Base-by-base conservation (phyloP, 2,797 vertebrate species). In the Sebastes itinus region DNA sequence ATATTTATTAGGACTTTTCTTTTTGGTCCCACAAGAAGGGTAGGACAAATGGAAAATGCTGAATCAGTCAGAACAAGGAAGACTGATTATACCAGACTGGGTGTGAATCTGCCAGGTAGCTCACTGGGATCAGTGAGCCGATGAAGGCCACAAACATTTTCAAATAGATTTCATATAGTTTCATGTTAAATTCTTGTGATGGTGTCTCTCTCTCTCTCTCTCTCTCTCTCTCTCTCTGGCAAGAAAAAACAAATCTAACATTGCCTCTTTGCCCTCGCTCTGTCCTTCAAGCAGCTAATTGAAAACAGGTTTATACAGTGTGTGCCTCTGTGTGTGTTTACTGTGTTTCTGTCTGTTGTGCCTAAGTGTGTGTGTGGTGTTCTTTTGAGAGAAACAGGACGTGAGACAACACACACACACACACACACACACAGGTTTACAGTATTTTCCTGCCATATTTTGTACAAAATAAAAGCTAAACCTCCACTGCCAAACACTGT, bases 251-350 rank as follows among this genome's bases (percentile, higher is more conserved):
- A 77, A 73, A 78, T 63, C 62, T 33, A 68, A 71, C 73, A 60
- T 80, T 75, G 56, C 52, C 35, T 74, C 27, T 72, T 75, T 75
- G 78, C 56, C 79, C 89, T 89, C 27, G 0, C 64, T 63, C 60
- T 72, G 81, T 87, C 87, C 81, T 84, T 90, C 77, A 88, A 81
- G 81, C 79, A 74, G 81, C 81, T 90, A 87, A 90, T 71, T 83
- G 65, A 83, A 83, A 91, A 86, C 80, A 85, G 80, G 76, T 87
- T 89, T 80, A 88, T 59, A 18, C 8, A 27, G 22, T 49, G 32
- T 73, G 28, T 74, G 61, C 38, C 18, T 66, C 18, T 58, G 25
- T 63, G 20, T 54, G 65, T 65, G 65, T 64, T 42, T 42, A 42
- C 14, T 0, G 38, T 42, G 38, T 42, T 42, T 42, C 14, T 42